A percentile compares a stretch with the other conserved stretches of the same genome.
Conservation (phyloP, 1,140 invertebrate species). For the Sycophaga agraensis region DNA sequence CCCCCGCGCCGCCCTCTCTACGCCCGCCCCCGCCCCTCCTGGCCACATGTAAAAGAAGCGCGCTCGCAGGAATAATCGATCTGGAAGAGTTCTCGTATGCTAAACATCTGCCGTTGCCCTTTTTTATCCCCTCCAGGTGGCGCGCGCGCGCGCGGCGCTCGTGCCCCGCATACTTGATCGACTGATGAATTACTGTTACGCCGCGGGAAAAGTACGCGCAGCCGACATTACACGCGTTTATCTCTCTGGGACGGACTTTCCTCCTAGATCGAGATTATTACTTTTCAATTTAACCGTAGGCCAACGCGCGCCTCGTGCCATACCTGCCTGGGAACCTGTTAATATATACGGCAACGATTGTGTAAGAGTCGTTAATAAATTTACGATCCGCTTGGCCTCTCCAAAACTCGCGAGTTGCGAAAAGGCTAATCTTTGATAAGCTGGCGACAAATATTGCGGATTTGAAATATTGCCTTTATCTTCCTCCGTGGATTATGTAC, state of each 20-base stretch:
- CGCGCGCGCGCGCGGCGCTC: slow-evolving; percentile 39
- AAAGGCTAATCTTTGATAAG: too few relatives aligned
- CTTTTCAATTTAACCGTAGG: too few relatives aligned
- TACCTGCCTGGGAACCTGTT: too few relatives aligned
- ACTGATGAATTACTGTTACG: slow-evolving; percentile 13
- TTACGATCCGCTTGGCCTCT: too few relatives aligned
- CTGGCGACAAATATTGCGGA: too few relatives aligned
- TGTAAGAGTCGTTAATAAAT: too few relatives aligned
- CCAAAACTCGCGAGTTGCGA: too few relatives aligned
- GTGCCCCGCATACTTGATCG: slow-evolving; percentile 27
- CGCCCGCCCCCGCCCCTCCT: not conserved
- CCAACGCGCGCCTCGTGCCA: too few relatives aligned
- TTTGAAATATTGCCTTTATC: too few relatives aligned
- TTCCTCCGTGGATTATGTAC: not conserved
- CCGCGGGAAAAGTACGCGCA: not conserved
- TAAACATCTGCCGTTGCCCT: not conserved
- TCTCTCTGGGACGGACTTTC: not conserved
- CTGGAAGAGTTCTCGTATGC: not conserved
- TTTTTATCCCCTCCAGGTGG: slow-evolving; percentile 13
- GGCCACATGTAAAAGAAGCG: not conserved
- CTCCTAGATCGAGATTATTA: too few relatives aligned
- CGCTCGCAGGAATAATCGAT: slow-evolving; percentile 6
- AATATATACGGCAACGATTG: too few relatives aligned
- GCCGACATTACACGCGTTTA: not conserved
- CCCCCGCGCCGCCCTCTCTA: too few relatives aligned